phyloP scores from a whole-genome alignment of 2,797 vertebrate species.

The Sorex maritimensis region DNA sequence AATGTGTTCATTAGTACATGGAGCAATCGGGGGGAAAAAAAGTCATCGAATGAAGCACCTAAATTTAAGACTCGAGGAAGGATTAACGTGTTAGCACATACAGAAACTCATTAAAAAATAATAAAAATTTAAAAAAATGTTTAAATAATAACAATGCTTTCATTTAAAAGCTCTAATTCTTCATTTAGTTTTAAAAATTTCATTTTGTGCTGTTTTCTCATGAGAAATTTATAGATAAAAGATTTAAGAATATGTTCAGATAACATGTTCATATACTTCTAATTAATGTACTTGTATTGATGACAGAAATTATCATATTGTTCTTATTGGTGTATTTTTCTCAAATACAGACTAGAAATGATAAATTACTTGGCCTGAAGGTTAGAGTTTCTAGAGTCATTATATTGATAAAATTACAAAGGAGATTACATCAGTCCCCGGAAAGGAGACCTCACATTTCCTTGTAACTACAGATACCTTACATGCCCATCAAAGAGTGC shows the following conservation, averaged over 20 bases:
- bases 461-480: constrained; percentile 60
- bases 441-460: constrained; percentile 65
- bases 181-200: constrained; percentile 16
- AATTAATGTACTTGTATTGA: constrained; percentile 25
- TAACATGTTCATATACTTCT: constrained; percentile 34
- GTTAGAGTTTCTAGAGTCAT: constrained; percentile 68
- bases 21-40: not conserved
- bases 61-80: not conserved
- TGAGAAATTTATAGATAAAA: constrained; percentile 39
- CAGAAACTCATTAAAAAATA: not conserved
- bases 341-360: constrained; percentile 19
- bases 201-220: constrained; percentile 22
- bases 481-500: constrained; percentile 29
- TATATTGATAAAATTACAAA: constrained; percentile 63
- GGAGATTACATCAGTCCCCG: constrained; percentile 36
- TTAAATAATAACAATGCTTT: constrained; percentile 30
- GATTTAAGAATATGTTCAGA: constrained; percentile 50
- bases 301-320: constrained; percentile 11
- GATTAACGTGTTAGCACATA: constrained; percentile 49
- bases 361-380: constrained; percentile 57
- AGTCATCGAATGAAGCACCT: not conserved
- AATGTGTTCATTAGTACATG: not conserved
- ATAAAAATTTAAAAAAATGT: not conserved
- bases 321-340: constrained; percentile 11
- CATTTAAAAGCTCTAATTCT: not conserved